Percentiles rank a stretch among this genome's conserved stretches.
Evolutionary conservation across 2,888 invertebrate genomes (phyloP).

Genomic region (Malacosoma neustria): DNA sequence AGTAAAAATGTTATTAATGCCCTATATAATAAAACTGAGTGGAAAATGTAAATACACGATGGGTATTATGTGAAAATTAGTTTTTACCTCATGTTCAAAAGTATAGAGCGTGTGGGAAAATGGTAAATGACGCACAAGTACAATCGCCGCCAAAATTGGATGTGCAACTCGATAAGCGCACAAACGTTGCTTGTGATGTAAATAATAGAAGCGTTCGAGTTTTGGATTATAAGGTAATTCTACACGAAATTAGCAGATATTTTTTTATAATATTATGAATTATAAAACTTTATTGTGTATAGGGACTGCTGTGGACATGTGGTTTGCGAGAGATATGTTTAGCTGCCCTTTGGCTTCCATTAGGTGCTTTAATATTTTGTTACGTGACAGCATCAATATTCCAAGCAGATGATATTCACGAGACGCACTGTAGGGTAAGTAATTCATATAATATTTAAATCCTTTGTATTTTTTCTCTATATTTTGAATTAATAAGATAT

Average conservation of each 20-base stretch:
- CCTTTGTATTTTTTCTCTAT: too few species aligned
- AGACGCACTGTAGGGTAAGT: conserved; percentile 95
- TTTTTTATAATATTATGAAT: too few species aligned
- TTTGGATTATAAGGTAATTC: conserved; percentile 53
- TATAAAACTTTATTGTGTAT: not conserved
- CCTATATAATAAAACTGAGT: conserved; percentile 5
- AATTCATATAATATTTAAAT: conserved; percentile 2
- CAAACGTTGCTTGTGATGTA: conserved; percentile 44
- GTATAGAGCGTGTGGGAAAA: conserved; percentile 49
- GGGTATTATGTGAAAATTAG: conserved; percentile 31
- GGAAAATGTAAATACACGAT: conserved; percentile 16
- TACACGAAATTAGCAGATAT: not conserved
- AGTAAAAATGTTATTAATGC: conserved; percentile 4
- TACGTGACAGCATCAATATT: conserved; percentile 92
- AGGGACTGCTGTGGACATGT: conserved; percentile 80
- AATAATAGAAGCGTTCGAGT: conserved; percentile 36
- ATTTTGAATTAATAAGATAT: too few species aligned
- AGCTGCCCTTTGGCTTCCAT: conserved; percentile 88
- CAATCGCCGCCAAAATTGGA: conserved; percentile 55
- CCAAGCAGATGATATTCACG: conserved; percentile 94
- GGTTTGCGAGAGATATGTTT: conserved; percentile 88
- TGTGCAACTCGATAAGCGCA: conserved; percentile 39
- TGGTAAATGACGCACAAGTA: conserved; percentile 69
- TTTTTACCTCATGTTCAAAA: conserved; percentile 37
- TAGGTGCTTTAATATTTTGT: conserved; percentile 89